These are phyloP conservation scores for Malurus splendens DNA, from an alignment of 2,797 vertebrate species.

Conservation along the genomic window DNA sequence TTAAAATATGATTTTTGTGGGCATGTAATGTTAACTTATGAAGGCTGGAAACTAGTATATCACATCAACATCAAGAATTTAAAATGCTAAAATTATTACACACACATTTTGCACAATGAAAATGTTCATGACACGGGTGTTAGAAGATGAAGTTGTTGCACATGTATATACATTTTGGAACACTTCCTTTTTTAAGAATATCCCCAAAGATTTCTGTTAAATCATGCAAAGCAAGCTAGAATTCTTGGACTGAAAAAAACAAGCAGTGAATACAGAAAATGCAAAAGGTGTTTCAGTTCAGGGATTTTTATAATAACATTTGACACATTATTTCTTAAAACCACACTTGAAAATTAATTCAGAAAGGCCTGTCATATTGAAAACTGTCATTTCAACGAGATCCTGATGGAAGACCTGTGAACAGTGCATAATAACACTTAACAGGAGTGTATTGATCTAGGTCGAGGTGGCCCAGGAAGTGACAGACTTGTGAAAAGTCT, in stretches of 20 bases:
- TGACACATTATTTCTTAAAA: conserved; percentile 9
- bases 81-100: background rate
- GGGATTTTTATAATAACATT: background rate
- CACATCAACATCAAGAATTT: background rate
- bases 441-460: conserved; percentile 24
- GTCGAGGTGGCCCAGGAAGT: background rate
- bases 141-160: background rate
- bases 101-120: background rate
- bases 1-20: background rate
- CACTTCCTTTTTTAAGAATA: background rate
- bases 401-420: conserved; percentile 10
- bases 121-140: background rate
- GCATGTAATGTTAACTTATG: background rate
- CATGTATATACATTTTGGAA: background rate
- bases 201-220: background rate
- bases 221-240: background rate
- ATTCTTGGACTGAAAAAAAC: background rate
- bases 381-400: conserved; percentile 25
- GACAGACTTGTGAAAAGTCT: conserved; percentile 25
- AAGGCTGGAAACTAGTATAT: background rate
- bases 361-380: background rate
- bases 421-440: conserved; percentile 11
- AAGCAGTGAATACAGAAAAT: background rate
- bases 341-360: conserved; percentile 34
- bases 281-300: background rate